Percentiles rank a stretch among this genome's conserved stretches.
phyloP scores from a whole-genome alignment of 2,797 vertebrate species.

The Amblyopsis hoosieri region DNA sequence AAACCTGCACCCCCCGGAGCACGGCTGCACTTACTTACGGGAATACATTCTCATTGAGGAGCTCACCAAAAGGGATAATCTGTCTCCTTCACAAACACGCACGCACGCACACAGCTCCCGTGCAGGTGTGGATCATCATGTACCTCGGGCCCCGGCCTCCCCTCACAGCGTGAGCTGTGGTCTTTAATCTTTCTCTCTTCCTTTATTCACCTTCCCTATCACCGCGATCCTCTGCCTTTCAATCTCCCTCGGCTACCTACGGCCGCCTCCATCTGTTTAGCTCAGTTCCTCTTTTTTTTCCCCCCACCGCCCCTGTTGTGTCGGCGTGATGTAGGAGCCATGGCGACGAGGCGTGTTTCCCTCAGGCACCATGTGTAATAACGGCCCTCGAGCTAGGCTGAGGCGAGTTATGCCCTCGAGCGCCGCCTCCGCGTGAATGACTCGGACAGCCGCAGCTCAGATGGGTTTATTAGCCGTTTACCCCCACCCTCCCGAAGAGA shows the following conservation, averaged over 20 bases:
- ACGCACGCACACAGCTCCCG: slow-evolving; percentile 2
- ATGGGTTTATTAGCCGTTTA: slow-evolving; percentile 70
- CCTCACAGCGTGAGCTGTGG: neutral
- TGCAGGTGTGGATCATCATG: slow-evolving; percentile 31
- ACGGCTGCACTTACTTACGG: neutral
- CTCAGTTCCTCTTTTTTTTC: slow-evolving; percentile 1
- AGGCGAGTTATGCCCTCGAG: slow-evolving; percentile 75
- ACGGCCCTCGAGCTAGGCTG: slow-evolving; percentile 73
- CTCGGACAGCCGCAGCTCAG: slow-evolving; percentile 68
- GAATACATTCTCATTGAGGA: slow-evolving; percentile 29
- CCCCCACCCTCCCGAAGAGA: slow-evolving; percentile 15
- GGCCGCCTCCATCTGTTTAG: neutral
- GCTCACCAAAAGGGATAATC: slow-evolving; percentile 43
- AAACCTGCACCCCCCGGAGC: too few relatives aligned
- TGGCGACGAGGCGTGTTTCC: slow-evolving; percentile 65
- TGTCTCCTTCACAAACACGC: slow-evolving; percentile 4
- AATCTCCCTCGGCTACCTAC: neutral
- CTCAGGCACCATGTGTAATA: slow-evolving; percentile 73
- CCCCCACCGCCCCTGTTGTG: neutral
- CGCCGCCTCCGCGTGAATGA: slow-evolving; percentile 70
- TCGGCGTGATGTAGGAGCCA: slow-evolving; percentile 65
- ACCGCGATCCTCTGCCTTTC: slow-evolving; percentile 7
- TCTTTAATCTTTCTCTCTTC: slow-evolving; percentile 23
- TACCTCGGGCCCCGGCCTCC: slow-evolving; percentile 25
- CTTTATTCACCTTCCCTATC: neutral